phyloP scores from a whole-genome alignment of 2,113 vertebrate genomes.

The Patagioenas fasciata region DNA sequence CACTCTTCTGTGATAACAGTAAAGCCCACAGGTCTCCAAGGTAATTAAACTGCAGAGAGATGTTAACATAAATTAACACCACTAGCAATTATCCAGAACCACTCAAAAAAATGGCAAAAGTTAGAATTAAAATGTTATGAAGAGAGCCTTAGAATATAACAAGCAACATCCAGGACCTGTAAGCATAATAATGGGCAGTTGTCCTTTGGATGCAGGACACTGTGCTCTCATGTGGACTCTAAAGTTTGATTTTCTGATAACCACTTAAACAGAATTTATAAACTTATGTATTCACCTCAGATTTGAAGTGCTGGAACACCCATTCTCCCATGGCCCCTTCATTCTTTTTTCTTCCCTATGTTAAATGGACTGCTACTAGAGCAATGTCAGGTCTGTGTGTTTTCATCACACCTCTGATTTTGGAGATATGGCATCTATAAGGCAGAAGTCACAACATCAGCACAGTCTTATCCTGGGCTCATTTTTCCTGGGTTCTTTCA shows the following conservation, averaged over 20 bases:
- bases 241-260: neutral
- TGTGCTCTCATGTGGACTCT: neutral
- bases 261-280: neutral
- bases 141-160: neutral
- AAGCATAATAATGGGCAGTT: neutral
- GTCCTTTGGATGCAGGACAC: neutral
- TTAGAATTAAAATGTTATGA: neutral
- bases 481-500: neutral
- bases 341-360: neutral
- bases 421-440: neutral
- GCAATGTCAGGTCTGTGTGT: neutral
- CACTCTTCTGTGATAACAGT: neutral
- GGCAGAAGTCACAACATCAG: neutral
- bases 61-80: neutral
- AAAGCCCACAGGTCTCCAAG: neutral
- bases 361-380: neutral
- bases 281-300: neutral
- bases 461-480: neutral
- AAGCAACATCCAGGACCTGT: rapidly evolving
- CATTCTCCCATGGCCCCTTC: neutral
- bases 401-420: neutral
- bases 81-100: neutral
- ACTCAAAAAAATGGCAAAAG: neutral
- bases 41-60: neutral
- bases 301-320: neutral